Conservation (phyloP, 2,888 invertebrate species). For the Chymomyza fuscimana region DNA sequence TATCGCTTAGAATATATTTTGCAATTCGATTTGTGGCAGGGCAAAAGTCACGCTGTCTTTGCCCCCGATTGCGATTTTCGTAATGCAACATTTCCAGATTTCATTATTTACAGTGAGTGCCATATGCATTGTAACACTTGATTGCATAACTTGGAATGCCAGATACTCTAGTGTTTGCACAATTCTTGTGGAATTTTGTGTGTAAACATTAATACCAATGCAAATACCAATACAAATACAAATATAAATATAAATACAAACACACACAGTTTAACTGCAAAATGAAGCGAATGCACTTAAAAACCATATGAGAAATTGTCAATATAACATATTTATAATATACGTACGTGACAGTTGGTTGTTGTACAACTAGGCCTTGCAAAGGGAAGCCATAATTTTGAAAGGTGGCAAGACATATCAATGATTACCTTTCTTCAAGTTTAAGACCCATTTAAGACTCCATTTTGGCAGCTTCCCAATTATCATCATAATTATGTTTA, state of each 20-base stretch:
- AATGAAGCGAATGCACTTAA: constrained; percentile 34
- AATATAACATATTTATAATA: constrained; percentile 30
- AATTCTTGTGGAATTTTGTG: constrained; percentile 44
- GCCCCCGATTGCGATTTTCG: constrained; percentile 24
- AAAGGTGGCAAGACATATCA: no score
- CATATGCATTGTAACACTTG: constrained; percentile 19
- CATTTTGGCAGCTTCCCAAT: no score
- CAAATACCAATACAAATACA: constrained; percentile 13
- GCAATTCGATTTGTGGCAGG: constrained; percentile 46
- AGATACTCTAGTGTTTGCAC: constrained; percentile 45
- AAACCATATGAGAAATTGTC: constrained; percentile 40
- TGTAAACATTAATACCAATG: constrained; percentile 30
- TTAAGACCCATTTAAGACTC: no score
- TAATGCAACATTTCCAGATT: constrained; percentile 34
- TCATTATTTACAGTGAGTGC: constrained; percentile 44
- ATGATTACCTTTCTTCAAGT: no score
- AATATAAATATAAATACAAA: constrained; percentile 29
- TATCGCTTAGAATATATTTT: constrained; percentile 20
- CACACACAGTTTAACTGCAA: constrained; percentile 29
- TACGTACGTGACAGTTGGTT: neutral
- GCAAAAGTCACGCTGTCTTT: neutral
- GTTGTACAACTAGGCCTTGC: no score
- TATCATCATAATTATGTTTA: no score
- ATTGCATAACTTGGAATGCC: constrained; percentile 39
- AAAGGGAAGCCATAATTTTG: no score